These are phyloP conservation scores for Spatulosminthurus flaviceps DNA, from an alignment of 2,888 invertebrate species.

Conservation along the genomic window DNA sequence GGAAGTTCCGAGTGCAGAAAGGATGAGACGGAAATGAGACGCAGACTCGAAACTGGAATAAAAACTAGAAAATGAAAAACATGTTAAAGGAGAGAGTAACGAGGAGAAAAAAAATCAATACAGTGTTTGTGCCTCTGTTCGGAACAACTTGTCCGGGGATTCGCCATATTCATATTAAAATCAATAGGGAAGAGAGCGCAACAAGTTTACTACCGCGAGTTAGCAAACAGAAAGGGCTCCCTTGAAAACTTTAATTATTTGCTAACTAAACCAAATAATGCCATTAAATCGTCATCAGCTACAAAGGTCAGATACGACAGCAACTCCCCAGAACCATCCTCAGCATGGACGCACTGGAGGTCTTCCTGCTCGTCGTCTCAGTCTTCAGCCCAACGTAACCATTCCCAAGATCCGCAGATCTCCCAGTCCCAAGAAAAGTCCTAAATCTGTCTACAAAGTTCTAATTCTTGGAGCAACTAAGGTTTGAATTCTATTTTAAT, in stretches of 20 bases:
- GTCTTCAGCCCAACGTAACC: slow-evolving; percentile 56
- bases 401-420: slow-evolving; percentile 51
- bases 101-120: slow-evolving; percentile 33
- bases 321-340: slow-evolving; percentile 55
- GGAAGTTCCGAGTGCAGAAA: neutral
- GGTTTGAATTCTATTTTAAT: slow-evolving; percentile 68
- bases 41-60: slow-evolving; percentile 24
- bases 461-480: slow-evolving; percentile 61
- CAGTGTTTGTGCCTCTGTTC: slow-evolving; percentile 10
- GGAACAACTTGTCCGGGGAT: slow-evolving; percentile 23
- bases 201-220: slow-evolving; percentile 8
- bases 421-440: slow-evolving; percentile 60
- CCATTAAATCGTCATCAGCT: slow-evolving; percentile 54
- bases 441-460: slow-evolving; percentile 59
- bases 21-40: slow-evolving; percentile 14
- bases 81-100: slow-evolving; percentile 28
- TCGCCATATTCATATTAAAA: slow-evolving; percentile 41
- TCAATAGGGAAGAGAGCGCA: slow-evolving; percentile 30
- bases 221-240: neutral
- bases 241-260: neutral
- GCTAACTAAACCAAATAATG: slow-evolving; percentile 26
- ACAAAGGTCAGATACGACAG: slow-evolving; percentile 56
- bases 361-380: slow-evolving; percentile 53
- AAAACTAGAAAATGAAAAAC: slow-evolving; percentile 12
- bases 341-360: slow-evolving; percentile 29